Base-by-base conservation (phyloP, 2,113 vertebrate genomes). In the Bothrops jararaca region DNA sequence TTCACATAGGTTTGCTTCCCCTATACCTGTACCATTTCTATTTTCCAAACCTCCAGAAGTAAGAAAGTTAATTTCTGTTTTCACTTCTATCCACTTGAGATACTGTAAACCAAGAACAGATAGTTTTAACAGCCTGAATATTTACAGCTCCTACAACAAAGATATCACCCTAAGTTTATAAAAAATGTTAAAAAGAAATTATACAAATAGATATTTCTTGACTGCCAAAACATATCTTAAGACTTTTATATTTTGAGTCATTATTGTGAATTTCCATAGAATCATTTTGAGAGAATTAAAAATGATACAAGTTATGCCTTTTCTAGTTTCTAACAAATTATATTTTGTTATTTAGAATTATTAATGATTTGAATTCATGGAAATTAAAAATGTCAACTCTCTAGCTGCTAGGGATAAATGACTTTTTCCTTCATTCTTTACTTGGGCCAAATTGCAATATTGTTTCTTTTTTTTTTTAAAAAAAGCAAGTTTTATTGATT, bases 181-280 rank as follows among this genome's bases (percentile, higher is more conserved):
- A 15, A 56, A 20, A 56, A 56, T 12, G 18, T 56, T 56, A 56
- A 56, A 20, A 56, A 56, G 18, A 56, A 56, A 69, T 88, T 91
- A 57, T 34, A 80, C 42, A 53, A 57, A 91, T 39, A 3, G 1
- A 34, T 42, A 29, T 80, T 42, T 74, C 39, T 48, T 50, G 89
- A 85, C 42, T 64, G 60, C 88, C 89, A 90, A 42, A 92, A 5
- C 4, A 50, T 93, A 64, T 60, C 94, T 60, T 56, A 87, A 52
- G 48, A 45, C 39, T 23, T 4, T 86, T 92, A 2, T 2, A 23
- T 92, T 90, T 94, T 87, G 58, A 88, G 86, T 57, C 56, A 42
- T 45, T 11, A 64, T 53, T 85, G 42, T 57, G 52, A 91, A 91
- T 88, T 88, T 58, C 89, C 52, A 20, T 20, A 48, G 48, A 93